Conservation (phyloP, 2,888 invertebrate species). For the Callimorpha dominula region DNA sequence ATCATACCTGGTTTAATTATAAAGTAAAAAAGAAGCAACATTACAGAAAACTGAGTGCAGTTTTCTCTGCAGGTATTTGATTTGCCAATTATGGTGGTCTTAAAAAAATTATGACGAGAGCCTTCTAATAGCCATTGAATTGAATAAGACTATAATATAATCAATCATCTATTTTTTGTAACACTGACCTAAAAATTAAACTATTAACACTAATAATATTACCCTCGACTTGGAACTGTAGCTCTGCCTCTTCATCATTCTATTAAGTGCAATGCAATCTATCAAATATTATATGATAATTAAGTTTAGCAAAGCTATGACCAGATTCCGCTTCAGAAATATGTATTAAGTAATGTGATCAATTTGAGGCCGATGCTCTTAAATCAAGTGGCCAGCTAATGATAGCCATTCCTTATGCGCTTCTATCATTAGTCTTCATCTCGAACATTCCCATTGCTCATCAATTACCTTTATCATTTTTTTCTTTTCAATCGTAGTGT, state of each 20-base stretch:
- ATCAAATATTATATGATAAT: conserved; percentile 24
- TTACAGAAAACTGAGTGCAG: no score
- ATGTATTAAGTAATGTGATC: conserved; percentile 38
- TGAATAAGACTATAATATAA: conserved; percentile 1
- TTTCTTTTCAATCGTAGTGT: conserved; percentile 13
- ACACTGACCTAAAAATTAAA: background rate
- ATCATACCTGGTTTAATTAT: background rate
- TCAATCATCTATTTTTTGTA: background rate
- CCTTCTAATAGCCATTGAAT: no score
- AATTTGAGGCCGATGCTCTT: conserved; percentile 36
- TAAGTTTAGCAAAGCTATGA: conserved; percentile 18
- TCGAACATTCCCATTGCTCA: conserved; percentile 13
- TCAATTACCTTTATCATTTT: conserved; percentile 10
- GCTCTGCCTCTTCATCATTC: background rate
- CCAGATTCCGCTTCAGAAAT: conserved; percentile 2
- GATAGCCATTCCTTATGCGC: conserved; percentile 33
- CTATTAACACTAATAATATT: background rate
- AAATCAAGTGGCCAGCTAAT: conserved; percentile 33
- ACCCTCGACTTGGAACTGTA: background rate
- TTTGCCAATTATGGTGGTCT: background rate
- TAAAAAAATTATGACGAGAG: no score
- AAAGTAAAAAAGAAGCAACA: background rate
- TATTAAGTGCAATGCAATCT: conserved; percentile 21
- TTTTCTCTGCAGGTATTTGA: background rate
- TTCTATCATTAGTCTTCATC: conserved; percentile 27